phyloP scores from a whole-genome alignment of 2,797 vertebrate species.

The Gallinago nigripennis region DNA sequence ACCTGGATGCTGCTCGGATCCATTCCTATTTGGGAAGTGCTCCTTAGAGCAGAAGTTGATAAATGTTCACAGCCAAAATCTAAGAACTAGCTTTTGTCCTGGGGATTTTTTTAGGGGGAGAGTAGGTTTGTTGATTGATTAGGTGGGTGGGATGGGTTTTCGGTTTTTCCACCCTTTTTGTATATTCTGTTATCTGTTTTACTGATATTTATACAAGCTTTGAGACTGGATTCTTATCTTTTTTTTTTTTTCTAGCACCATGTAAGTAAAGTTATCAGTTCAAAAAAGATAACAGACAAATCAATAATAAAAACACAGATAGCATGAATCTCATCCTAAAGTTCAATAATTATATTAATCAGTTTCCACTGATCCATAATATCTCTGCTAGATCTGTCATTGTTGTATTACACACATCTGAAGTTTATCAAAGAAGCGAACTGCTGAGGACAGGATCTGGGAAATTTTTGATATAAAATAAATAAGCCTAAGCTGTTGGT shows the following conservation, averaged over 20 bases:
- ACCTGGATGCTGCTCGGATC: background rate
- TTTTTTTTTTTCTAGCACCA: background rate
- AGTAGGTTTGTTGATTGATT: accelerated
- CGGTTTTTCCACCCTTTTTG: background rate
- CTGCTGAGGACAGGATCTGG: background rate
- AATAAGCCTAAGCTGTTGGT: background rate
- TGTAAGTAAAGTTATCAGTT: background rate
- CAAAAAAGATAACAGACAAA: background rate
- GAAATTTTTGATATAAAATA: background rate
- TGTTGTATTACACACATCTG: background rate
- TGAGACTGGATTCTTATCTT: background rate
- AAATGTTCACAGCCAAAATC: background rate
- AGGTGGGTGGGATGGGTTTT: background rate
- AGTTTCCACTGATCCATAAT: background rate
- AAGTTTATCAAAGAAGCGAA: background rate
- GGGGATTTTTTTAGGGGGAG: accelerated
- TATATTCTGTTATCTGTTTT: background rate
- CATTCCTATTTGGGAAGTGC: background rate
- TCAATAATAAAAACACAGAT: background rate
- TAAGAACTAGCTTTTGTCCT: background rate
- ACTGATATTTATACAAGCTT: background rate
- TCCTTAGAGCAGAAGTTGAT: background rate
- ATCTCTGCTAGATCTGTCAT: background rate
- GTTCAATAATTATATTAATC: background rate
- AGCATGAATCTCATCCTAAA: background rate